Base-by-base conservation (phyloP, 2,888 invertebrate genomes). In the Tiliacea aurago region DNA sequence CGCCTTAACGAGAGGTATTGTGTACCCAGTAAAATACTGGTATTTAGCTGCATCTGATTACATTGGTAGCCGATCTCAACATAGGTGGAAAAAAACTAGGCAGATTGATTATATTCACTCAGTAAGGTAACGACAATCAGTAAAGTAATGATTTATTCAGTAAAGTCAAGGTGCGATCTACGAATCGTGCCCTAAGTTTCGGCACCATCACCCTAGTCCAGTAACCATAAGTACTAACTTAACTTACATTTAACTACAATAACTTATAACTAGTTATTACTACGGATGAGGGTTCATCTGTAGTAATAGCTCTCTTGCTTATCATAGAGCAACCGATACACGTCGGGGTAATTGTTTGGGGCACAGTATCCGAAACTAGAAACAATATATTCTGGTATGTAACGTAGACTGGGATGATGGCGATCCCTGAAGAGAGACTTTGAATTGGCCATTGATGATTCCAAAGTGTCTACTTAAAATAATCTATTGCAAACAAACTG, bases 221-320 rank as follows among this genome's bases (percentile, higher is more conserved):
- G 20, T 53, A 55, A 55, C 20, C 45, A 37, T 55, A 23, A 28
- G 28, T 63, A 47, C 37, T 20, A 59, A 70, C 51, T 51, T 45
- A 77, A 68, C 45, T 67, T 49, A 37, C 49, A 58, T 18, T 51
- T 70, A 70, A 78, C 51, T 15, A 10, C 53, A 53, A 47, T 76
- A 76, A 78, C 72, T 76, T 53, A 33, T 20, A 41, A 41, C 9
- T 41, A 41, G 41, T 41, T 41, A 41, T 23, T 20, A 41, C 47
- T 78, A n/a, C n/a, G n/a, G n/a, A n/a, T n/a, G n/a, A n/a, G n/a
- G n/a, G n/a, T 45, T 47, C 47, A 78, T 71, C 3, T 33, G 3
- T n/a, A 4, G 43, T 79, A 61, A 76, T 80, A 73, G 80, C 47
- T 80, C 80, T 80, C 80, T 33, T 51, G 76, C 33, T 80, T 80